Conservation (phyloP, 2,888 invertebrate species). For the Archips crataeganus region DNA sequence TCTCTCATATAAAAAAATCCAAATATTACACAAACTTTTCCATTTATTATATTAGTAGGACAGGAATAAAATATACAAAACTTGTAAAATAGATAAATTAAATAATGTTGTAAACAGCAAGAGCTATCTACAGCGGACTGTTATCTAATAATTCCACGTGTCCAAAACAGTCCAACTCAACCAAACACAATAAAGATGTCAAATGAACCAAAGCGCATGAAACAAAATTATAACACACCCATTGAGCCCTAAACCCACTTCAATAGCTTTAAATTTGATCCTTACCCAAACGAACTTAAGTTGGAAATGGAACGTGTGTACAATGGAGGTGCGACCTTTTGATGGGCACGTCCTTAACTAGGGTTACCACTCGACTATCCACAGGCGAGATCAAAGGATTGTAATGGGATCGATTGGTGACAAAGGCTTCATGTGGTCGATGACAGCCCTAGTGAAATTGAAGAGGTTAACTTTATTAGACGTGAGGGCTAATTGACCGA, state of each 20-base stretch:
- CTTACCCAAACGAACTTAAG: not conserved
- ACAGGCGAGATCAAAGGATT: constrained; percentile 12
- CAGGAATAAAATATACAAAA: no score
- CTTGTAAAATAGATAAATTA: no score
- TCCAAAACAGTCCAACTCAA: not conserved
- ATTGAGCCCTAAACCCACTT: not conserved
- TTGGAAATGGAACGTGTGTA: not conserved
- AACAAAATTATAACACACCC: not conserved
- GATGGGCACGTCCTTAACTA: not conserved
- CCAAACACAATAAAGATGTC: not conserved
- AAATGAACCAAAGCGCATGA: not conserved
- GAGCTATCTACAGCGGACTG: no score
- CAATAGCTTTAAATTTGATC: not conserved
- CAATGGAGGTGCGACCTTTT: not conserved
- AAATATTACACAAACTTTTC: no score
- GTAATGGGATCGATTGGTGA: constrained; percentile 5
- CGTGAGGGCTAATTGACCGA: no score
- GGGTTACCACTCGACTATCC: constrained; percentile 11
- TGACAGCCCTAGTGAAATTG: constrained; percentile 21
- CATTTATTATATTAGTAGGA: no score
- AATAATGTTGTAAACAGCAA: no score
- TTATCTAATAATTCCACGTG: no score
- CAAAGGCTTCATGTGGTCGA: not conserved
- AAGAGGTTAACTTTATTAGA: constrained; percentile 5
- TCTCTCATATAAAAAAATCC: no score